Conservation (phyloP, 2,797 vertebrate species). For the Ispidina picta region DNA sequence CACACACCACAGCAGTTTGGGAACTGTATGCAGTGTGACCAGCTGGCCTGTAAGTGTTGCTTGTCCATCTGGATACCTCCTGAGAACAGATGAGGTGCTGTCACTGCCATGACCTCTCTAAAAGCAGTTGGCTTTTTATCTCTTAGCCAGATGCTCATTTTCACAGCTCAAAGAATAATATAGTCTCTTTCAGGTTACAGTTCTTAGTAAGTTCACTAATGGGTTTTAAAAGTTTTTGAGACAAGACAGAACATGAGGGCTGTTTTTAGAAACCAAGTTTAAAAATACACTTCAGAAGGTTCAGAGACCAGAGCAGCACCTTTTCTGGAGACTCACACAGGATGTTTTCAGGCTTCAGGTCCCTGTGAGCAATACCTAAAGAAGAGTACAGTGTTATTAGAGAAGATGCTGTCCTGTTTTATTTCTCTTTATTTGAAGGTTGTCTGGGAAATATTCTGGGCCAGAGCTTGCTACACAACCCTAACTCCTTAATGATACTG, state of each 20-base stretch:
- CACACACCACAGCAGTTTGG: neutral
- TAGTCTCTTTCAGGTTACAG: neutral
- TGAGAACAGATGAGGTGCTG: neutral
- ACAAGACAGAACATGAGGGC: neutral
- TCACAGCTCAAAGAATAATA: neutral
- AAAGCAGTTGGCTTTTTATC: neutral
- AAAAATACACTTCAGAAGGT: neutral
- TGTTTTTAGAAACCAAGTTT: neutral
- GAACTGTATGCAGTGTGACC: rapidly evolving
- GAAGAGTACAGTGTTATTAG: neutral
- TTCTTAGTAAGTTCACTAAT: neutral
- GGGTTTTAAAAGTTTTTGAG: neutral
- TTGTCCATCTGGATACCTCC: neutral
- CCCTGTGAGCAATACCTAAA: slow-evolving; percentile 94
- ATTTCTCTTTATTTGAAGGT: neutral
- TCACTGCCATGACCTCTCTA: neutral
- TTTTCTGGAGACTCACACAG: slow-evolving; percentile 92
- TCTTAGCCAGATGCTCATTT: neutral
- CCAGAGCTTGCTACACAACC: neutral
- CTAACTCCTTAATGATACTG: neutral
- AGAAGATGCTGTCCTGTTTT: neutral
- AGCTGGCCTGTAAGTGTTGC: neutral
- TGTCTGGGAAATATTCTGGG: neutral
- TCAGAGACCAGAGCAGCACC: slow-evolving; percentile 69
- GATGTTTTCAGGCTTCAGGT: slow-evolving; percentile 97